Percentiles rank a stretch among this genome's conserved stretches.
These are phyloP conservation scores for Acronicta alni DNA, from an alignment of 2,888 invertebrate genomes.

Conservation along the genomic window DNA sequence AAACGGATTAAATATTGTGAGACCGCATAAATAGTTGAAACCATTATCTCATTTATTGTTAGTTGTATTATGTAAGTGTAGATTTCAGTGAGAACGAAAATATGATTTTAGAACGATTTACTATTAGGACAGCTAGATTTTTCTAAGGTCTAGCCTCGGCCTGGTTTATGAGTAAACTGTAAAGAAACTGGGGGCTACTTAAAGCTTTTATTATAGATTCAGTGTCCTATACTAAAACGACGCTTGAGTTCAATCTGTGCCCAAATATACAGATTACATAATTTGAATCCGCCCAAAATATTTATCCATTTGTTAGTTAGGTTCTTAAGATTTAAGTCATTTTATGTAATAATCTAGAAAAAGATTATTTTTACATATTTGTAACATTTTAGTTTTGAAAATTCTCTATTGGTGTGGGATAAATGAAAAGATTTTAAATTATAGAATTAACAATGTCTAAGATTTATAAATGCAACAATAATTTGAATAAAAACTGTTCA, in stretches of 20 bases:
- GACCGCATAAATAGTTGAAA: no score
- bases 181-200: conserved; percentile 1
- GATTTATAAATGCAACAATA: no score
- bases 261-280: conserved; percentile 3
- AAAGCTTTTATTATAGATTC: not conserved
- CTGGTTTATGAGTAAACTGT: conserved; percentile 16
- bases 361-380: not conserved
- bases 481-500: no score
- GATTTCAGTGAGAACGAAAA: not conserved
- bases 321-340: conserved; percentile 15
- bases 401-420: no score
- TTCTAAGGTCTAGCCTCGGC: conserved; percentile 14
- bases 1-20: no score
- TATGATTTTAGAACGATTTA: conserved; percentile 8
- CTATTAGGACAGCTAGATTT: conserved; percentile 22
- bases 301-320: conserved; percentile 30
- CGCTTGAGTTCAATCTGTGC: not conserved
- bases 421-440: no score
- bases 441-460: no score
- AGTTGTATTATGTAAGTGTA: conserved; percentile 2
- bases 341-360: no score
- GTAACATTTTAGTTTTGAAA: no score
- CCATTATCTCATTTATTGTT: no score
- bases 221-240: not conserved
- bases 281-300: conserved; percentile 13